Evolutionary conservation across 2,797 vertebrate genomes (phyloP).

Genomic region (Florisuga fusca): DNA sequence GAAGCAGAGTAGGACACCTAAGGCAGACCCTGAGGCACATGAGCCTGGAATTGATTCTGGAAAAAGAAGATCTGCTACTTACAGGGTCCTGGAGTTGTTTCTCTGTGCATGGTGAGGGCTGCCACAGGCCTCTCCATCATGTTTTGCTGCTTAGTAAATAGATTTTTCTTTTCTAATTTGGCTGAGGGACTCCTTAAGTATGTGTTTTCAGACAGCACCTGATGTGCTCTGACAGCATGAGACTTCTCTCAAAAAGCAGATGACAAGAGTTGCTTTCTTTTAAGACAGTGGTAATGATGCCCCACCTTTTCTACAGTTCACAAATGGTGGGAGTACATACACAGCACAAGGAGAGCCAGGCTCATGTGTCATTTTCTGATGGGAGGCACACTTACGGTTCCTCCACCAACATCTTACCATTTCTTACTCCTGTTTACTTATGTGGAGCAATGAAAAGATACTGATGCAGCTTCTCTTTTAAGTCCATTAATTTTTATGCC

Average conservation of each 20-base stretch:
- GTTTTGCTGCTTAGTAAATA: background rate
- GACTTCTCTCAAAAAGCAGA: background rate
- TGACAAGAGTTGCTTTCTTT: background rate
- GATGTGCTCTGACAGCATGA: background rate
- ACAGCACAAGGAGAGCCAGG: background rate
- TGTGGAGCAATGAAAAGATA: background rate
- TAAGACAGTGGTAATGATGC: background rate
- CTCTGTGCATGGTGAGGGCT: accelerated
- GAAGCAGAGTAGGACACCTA: background rate
- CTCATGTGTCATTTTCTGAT: background rate
- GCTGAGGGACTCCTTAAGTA: background rate
- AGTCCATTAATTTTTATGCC: background rate
- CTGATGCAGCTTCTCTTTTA: background rate
- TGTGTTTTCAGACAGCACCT: background rate
- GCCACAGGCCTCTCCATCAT: background rate
- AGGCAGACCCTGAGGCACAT: background rate
- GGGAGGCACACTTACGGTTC: background rate
- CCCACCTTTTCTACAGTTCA: background rate
- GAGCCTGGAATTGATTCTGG: background rate
- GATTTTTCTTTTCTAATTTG: background rate
- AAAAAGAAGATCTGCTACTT: background rate
- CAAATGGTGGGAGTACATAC: background rate
- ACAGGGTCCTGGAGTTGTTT: background rate
- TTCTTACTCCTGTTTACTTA: background rate
- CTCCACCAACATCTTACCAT: background rate